phyloP scores from a whole-genome alignment of 2,888 invertebrate genomes.

The Isoperla grammatica region DNA sequence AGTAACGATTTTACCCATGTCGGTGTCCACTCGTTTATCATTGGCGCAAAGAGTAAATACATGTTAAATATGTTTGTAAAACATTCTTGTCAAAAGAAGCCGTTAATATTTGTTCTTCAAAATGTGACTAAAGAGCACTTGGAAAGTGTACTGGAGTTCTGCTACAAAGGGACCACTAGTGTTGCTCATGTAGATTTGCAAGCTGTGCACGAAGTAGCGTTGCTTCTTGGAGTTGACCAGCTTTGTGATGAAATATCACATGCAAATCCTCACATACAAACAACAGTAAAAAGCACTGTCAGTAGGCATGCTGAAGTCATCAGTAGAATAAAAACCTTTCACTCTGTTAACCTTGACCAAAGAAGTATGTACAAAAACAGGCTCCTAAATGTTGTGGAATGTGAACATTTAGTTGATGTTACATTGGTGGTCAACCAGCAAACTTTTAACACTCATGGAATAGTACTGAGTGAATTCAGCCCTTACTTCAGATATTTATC shows the following conservation, averaged over 20 bases:
- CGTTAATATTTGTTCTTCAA: constrained; percentile 21
- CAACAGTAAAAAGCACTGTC: neutral
- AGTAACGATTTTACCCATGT: constrained; percentile 14
- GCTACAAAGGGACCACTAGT: constrained; percentile 23
- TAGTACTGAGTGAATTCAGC: constrained; percentile 25
- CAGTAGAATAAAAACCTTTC: constrained; percentile 7
- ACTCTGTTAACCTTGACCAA: neutral
- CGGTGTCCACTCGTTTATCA: constrained; percentile 19
- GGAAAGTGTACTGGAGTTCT: constrained; percentile 27
- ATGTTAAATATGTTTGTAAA: constrained; percentile 18
- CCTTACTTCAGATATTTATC: constrained; percentile 23
- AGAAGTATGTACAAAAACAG: constrained; percentile 2
- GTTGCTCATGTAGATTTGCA: constrained; percentile 3
- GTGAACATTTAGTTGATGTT: constrained; percentile 27
- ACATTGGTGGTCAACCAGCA: constrained; percentile 16
- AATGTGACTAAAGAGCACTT: constrained; percentile 23
- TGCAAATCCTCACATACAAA: neutral
- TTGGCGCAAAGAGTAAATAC: constrained; percentile 20
- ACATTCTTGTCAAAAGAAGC: constrained; percentile 11
- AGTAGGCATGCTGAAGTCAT: neutral
- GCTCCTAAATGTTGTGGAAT: constrained; percentile 16
- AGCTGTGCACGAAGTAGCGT: constrained; percentile 20
- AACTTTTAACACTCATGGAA: constrained; percentile 25
- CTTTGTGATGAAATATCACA: constrained; percentile 18
- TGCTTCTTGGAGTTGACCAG: constrained; percentile 23